These are phyloP conservation scores for Choreutis nemorana DNA, from an alignment of 2,888 invertebrate species.

Conservation along the genomic window DNA sequence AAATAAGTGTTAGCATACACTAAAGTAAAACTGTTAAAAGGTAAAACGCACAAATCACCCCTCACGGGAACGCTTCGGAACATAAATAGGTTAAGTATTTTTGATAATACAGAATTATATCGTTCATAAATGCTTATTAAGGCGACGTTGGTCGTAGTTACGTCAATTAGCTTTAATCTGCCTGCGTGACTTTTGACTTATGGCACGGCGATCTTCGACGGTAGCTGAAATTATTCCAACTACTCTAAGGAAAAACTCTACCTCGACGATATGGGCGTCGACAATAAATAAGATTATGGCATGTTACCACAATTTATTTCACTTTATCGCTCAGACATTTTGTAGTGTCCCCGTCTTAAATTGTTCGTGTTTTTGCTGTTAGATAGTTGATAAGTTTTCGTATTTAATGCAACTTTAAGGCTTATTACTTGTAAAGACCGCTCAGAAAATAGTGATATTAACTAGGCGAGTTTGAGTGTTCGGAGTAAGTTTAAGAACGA, in stretches of 20 bases:
- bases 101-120: constrained; percentile 54
- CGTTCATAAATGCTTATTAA: constrained; percentile 59
- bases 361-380: too few species aligned
- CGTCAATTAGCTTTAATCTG: constrained; percentile 54
- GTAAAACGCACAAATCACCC: too few species aligned
- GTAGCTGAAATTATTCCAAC: constrained; percentile 25
- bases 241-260: constrained; percentile 15
- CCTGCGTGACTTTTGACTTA: constrained; percentile 62
- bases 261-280: constrained; percentile 1
- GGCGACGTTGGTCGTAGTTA: constrained; percentile 41
- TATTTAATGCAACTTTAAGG: too few species aligned
- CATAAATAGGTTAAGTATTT: constrained; percentile 59
- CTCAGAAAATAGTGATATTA: too few species aligned
- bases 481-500: too few species aligned
- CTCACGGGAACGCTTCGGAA: too few species aligned
- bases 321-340: constrained; percentile 8
- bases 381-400: too few species aligned
- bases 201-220: constrained; percentile 46
- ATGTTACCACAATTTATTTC: constrained; percentile 22
- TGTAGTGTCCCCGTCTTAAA: constrained; percentile 6
- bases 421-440: too few species aligned
- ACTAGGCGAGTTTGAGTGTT: too few species aligned
- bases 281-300: constrained; percentile 43
- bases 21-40: constrained; percentile 10
- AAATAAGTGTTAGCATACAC: background rate